Percentiles rank a stretch among this genome's conserved stretches.
These are phyloP conservation scores for Distichodus sexfasciatus DNA, from an alignment of 2,797 vertebrate species.

Conservation along the genomic window DNA sequence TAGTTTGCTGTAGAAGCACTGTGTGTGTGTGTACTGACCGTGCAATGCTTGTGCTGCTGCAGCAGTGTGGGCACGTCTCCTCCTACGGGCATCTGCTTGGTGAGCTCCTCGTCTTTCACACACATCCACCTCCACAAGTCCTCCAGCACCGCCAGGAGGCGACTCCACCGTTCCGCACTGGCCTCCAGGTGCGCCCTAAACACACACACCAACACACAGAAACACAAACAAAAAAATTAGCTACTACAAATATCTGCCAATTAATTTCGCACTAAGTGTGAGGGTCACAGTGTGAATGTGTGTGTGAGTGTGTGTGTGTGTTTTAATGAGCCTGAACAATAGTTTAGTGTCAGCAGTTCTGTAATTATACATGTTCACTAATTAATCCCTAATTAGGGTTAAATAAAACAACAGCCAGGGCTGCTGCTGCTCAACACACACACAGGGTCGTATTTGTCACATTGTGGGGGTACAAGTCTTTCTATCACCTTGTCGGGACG, in stretches of 20 bases:
- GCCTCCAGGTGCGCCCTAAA: constrained; percentile 91
- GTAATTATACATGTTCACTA: constrained; percentile 68
- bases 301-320: constrained; percentile 1
- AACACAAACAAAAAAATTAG: not conserved
- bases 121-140: constrained; percentile 94
- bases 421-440: not conserved
- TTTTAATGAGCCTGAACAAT: constrained; percentile 47
- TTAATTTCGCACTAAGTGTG: too few relatives aligned
- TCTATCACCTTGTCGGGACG: too few relatives aligned
- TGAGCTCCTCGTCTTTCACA: constrained; percentile 89
- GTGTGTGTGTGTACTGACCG: constrained; percentile 55
- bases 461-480: too few relatives aligned
- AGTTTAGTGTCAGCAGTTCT: constrained; percentile 40
- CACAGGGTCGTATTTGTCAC: too few relatives aligned
- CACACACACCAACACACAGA: constrained; percentile 39
- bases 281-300: not conserved
- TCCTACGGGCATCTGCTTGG: constrained; percentile 93
- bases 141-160: constrained; percentile 86
- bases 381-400: constrained; percentile 64
- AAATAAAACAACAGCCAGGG: constrained; percentile 46
- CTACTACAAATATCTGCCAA: too few relatives aligned
- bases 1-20: too few relatives aligned
- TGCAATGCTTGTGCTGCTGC: constrained; percentile 89
- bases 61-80: constrained; percentile 91
- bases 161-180: constrained; percentile 92